These are phyloP conservation scores for Portevinia maculata DNA, from an alignment of 2,888 invertebrate species.

Conservation along the genomic window DNA sequence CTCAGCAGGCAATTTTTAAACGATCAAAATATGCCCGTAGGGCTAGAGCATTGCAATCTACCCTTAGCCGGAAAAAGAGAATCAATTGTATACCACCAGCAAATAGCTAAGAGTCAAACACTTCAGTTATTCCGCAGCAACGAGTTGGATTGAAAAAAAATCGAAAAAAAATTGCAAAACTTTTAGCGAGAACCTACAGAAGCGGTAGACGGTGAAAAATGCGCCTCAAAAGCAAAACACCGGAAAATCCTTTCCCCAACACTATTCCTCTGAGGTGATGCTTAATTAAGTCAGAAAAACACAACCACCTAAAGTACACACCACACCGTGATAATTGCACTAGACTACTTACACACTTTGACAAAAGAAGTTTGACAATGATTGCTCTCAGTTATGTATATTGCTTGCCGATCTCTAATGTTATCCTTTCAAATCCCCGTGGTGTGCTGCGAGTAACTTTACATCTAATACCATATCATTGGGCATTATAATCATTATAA, in stretches of 20 bases:
- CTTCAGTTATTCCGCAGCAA: constrained; percentile 55
- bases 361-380: constrained; percentile 38
- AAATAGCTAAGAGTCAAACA: constrained; percentile 60
- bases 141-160: constrained; percentile 31
- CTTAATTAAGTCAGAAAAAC: constrained; percentile 53
- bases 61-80: constrained; percentile 36
- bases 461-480: constrained; percentile 70
- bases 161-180: constrained; percentile 27
- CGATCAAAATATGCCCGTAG: constrained; percentile 69
- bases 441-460: constrained; percentile 59
- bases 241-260: constrained; percentile 71
- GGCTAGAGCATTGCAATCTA: constrained; percentile 43
- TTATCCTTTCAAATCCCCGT: constrained; percentile 67
- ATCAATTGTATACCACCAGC: constrained; percentile 53
- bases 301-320: constrained; percentile 25
- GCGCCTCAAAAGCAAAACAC: constrained; percentile 67
- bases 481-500: constrained; percentile 69
- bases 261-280: constrained; percentile 62
- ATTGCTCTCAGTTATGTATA: constrained; percentile 15
- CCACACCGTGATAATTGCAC: constrained; percentile 68
- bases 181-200: constrained; percentile 65
- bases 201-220: constrained; percentile 72
- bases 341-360: constrained; percentile 35
- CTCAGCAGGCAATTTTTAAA: constrained; percentile 70
- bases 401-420: constrained; percentile 26